phyloP scores from a whole-genome alignment of 1,140 invertebrate genomes.

The Bactericera cockerelli region DNA sequence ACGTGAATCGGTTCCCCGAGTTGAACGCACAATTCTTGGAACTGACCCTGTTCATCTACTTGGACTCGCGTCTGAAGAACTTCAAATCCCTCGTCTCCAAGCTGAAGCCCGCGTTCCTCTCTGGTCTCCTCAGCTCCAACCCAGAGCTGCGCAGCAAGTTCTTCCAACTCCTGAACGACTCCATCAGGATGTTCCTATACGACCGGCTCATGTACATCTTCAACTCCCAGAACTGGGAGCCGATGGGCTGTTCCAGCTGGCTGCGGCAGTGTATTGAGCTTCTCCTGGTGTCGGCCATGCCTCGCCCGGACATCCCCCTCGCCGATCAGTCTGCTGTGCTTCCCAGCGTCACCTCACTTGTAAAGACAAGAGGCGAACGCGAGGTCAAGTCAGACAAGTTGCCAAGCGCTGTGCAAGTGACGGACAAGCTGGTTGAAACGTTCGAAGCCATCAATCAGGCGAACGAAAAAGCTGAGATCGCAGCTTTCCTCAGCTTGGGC shows the following conservation, averaged over 20 bases:
- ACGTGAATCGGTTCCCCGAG: slow-evolving; percentile 80
- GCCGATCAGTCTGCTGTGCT: not conserved
- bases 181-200: slow-evolving; percentile 63
- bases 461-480: not conserved
- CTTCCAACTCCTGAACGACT: slow-evolving; percentile 84
- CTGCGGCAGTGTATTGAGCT: slow-evolving; percentile 93
- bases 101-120: slow-evolving; percentile 88
- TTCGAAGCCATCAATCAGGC: not conserved
- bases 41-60: slow-evolving; percentile 71
- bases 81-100: slow-evolving; percentile 83
- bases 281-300: slow-evolving; percentile 56
- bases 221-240: slow-evolving; percentile 93
- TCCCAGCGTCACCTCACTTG: not conserved
- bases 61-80: slow-evolving; percentile 70
- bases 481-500: not conserved
- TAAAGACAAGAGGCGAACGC: not conserved
- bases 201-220: slow-evolving; percentile 84
- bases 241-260: slow-evolving; percentile 92
- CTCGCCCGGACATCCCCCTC: slow-evolving; percentile 24
- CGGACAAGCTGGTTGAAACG: not conserved
- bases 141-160: slow-evolving; percentile 83
- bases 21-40: slow-evolving; percentile 86
- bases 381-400: not conserved
- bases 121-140: slow-evolving; percentile 75
- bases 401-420: not conserved